phyloP scores from a whole-genome alignment of 1,140 invertebrate genomes.

The Hydropsyche tenuis region DNA sequence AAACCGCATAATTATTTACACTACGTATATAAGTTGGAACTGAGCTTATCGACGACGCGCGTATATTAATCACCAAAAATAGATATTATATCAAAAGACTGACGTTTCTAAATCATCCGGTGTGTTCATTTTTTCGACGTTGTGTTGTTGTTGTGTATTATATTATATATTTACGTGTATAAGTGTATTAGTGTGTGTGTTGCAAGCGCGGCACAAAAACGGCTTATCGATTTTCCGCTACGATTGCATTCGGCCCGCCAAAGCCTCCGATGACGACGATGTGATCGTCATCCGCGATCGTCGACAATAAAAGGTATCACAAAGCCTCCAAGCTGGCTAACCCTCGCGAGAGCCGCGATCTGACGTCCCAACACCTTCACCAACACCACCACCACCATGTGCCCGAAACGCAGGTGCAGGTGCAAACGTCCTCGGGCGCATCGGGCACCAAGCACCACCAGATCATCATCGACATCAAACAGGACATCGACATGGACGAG shows the following conservation, averaged over 20 bases:
- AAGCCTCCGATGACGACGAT: not conserved
- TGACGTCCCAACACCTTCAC: conserved; percentile 53
- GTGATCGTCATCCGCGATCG: no score
- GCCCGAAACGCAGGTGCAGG: conserved; percentile 57
- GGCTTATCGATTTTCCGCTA: conserved; percentile 33
- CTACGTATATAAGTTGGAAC: no score
- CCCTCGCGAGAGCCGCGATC: conserved; percentile 33
- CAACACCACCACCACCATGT: conserved; percentile 57
- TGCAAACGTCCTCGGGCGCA: conserved; percentile 54
- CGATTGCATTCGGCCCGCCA: conserved; percentile 25
- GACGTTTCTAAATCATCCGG: not conserved
- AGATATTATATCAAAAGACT: not conserved
- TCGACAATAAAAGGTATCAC: no score
- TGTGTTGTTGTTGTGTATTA: not conserved
- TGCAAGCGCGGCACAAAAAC: conserved; percentile 17
- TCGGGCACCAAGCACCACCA: conserved; percentile 60
- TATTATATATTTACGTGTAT: conserved; percentile 10
- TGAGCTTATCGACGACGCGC: no score
- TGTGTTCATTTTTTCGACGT: not conserved
- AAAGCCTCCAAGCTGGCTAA: conserved; percentile 32
- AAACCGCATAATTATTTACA: no score
- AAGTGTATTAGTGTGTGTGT: conserved; percentile 1
- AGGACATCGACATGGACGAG: conserved; percentile 62
- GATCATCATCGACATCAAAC: conserved; percentile 63
- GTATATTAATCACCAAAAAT: no score